Evolutionary conservation across 2,113 vertebrate genomes (phyloP).

Genomic region (Chroicocephalus ridibundus): DNA sequence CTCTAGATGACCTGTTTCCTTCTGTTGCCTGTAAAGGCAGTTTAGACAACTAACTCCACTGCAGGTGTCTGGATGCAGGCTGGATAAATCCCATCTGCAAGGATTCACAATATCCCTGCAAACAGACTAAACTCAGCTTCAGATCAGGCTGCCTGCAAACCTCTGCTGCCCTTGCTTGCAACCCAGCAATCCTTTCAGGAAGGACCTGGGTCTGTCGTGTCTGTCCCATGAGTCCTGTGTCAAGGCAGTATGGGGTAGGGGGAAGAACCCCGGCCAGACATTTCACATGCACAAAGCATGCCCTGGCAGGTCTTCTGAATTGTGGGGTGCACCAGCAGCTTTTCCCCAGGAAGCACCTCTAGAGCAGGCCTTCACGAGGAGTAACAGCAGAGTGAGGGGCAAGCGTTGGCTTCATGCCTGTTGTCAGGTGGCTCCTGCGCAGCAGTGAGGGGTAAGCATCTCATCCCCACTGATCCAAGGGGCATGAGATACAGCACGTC

Average conservation of each 20-base stretch:
- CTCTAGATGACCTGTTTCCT: neutral
- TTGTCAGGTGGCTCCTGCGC: neutral
- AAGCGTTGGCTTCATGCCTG: neutral
- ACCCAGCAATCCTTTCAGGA: neutral
- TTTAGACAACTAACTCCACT: neutral
- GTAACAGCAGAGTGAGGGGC: neutral
- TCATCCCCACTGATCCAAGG: rapidly evolving
- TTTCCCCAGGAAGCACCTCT: neutral
- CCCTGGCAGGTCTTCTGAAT: neutral
- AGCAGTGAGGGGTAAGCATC: neutral
- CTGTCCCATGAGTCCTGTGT: neutral
- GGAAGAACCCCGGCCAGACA: neutral
- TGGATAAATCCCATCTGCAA: neutral
- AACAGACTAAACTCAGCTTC: neutral
- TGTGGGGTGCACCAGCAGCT: neutral
- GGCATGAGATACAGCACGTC: neutral
- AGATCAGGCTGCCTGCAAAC: neutral
- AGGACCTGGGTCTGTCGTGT: too few relatives aligned
- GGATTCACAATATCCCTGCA: neutral
- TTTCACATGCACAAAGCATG: neutral
- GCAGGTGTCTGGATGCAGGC: neutral
- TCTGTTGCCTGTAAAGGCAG: neutral
- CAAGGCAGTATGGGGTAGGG: neutral
- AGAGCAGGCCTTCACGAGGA: neutral
- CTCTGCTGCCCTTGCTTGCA: neutral